These are phyloP conservation scores for Odontomachus brunneus DNA, from an alignment of 1,140 invertebrate genomes.

Conservation along the genomic window DNA sequence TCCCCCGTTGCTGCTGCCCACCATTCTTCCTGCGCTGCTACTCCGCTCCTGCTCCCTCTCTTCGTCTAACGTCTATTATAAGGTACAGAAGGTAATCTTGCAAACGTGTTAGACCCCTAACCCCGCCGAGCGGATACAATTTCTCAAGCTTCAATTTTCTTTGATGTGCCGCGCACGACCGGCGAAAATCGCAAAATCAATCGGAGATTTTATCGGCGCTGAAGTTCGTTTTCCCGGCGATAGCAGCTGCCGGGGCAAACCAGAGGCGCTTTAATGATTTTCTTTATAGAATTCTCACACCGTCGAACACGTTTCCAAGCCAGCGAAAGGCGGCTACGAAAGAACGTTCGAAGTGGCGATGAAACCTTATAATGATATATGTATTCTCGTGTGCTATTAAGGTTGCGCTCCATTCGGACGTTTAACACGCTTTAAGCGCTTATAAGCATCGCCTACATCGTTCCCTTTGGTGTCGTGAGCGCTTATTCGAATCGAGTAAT, in stretches of 20 bases:
- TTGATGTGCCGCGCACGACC: neutral
- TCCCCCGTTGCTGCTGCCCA: neutral
- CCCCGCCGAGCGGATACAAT: neutral
- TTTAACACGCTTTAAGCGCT: no score
- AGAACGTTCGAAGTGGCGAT: neutral
- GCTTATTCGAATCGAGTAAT: no score
- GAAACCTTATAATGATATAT: neutral
- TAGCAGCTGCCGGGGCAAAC: neutral
- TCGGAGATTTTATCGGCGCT: constrained; percentile 3
- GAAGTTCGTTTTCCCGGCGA: neutral
- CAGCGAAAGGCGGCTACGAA: neutral
- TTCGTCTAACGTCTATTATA: neutral
- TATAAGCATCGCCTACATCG: no score
- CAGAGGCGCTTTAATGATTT: constrained; percentile 1
- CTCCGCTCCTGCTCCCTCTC: neutral
- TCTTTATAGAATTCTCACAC: neutral
- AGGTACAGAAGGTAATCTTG: neutral
- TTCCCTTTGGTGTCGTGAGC: no score
- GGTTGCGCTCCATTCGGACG: no score
- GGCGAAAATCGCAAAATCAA: neutral
- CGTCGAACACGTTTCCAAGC: neutral
- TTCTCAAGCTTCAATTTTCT: neutral
- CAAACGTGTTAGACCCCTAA: neutral
- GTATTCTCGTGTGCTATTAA: neutral
- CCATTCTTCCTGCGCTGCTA: neutral